These are phyloP conservation scores for Pseudomyrmex sp. DNA, from an alignment of 1,140 invertebrate species.

Conservation along the genomic window DNA sequence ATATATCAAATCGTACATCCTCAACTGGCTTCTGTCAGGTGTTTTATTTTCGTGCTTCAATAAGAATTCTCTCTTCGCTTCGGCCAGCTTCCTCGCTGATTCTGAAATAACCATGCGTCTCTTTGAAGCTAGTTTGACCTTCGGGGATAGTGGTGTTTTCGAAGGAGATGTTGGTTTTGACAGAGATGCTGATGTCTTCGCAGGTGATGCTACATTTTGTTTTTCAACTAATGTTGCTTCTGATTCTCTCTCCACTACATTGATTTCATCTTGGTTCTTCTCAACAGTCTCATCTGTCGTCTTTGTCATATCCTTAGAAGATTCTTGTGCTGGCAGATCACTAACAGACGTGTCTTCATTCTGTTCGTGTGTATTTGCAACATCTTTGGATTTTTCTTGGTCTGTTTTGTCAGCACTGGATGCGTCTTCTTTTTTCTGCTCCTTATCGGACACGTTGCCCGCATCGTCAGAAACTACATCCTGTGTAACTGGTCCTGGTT, in stretches of 20 bases:
- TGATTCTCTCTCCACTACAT: background rate
- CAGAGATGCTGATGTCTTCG: background rate
- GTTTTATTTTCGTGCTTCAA: conserved; percentile 86
- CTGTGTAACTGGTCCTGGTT: conserved; percentile 65
- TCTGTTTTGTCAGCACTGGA: background rate
- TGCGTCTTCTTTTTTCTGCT: conserved; percentile 36
- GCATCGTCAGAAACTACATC: conserved; percentile 61
- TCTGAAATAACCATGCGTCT: conserved; percentile 80
- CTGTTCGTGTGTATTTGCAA: background rate
- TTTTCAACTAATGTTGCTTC: background rate
- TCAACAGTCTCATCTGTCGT: background rate
- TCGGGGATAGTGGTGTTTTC: conserved; percentile 38
- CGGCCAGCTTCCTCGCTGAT: conserved; percentile 85
- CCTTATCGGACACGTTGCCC: conserved; percentile 12
- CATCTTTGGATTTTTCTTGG: conserved; percentile 22
- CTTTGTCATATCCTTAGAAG: background rate
- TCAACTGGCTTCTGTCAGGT: conserved; percentile 90
- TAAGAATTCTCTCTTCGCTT: conserved; percentile 87
- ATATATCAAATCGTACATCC: conserved; percentile 96
- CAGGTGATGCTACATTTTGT: background rate
- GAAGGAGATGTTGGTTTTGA: background rate
- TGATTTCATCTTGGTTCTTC: conserved; percentile 15
- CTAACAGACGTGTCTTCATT: conserved; percentile 17
- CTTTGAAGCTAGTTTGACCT: conserved; percentile 74
- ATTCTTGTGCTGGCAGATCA: background rate